phyloP scores from a whole-genome alignment of 1,140 invertebrate species.

The Ladona fulva region DNA sequence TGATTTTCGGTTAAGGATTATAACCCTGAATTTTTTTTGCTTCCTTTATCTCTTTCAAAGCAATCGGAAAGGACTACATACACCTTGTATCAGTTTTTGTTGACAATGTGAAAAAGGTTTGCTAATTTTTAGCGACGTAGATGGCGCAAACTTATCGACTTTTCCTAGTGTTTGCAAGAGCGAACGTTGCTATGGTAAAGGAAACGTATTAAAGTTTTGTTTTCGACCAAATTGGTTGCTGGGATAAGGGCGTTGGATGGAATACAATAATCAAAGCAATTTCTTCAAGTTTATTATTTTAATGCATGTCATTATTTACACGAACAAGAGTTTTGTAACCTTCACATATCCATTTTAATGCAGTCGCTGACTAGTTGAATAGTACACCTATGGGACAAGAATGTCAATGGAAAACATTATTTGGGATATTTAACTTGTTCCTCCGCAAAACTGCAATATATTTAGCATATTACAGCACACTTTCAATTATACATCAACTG shows the following conservation, averaged over 20 bases:
- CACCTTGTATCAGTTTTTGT: no score
- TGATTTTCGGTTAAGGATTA: no score
- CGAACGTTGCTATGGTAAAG: no score
- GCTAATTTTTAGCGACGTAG: no score
- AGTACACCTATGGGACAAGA: not conserved
- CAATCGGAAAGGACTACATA: no score
- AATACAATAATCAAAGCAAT: not conserved
- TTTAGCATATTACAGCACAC: not conserved
- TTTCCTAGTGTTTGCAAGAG: no score
- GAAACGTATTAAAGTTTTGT: no score
- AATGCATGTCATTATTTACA: not conserved
- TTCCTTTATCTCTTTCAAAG: no score
- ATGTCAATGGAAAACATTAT: not conserved
- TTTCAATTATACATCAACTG: not conserved
- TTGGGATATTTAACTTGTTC: not conserved
- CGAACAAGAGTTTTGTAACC: constrained; percentile 5
- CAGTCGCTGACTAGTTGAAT: constrained; percentile 4
- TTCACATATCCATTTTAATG: not conserved
- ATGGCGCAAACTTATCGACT: no score
- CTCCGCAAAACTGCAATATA: not conserved
- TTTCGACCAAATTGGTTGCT: no score
- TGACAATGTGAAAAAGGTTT: no score
- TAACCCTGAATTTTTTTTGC: no score
- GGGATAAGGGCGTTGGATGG: not conserved
- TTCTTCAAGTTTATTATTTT: constrained; percentile 5